These are phyloP conservation scores for Chrysocyon brachyurus DNA, from an alignment of 2,797 vertebrate genomes.

Conservation along the genomic window DNA sequence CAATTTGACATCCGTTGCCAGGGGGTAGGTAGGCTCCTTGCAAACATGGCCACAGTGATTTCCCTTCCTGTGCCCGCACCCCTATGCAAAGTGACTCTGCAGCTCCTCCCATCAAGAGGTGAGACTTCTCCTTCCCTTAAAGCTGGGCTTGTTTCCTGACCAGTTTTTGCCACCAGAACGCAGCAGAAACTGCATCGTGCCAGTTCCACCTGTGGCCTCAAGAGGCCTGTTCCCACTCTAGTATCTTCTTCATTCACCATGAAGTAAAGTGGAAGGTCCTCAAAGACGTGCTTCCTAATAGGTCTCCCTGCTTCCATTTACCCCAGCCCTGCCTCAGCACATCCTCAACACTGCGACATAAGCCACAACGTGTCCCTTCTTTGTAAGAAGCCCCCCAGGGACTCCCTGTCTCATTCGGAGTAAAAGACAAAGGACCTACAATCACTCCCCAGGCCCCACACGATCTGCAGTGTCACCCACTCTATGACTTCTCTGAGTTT, in stretches of 20 bases:
- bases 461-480: background rate
- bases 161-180: slow-evolving; percentile 1
- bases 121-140: background rate
- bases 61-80: background rate
- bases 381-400: background rate
- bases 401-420: background rate
- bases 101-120: background rate
- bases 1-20: background rate
- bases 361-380: background rate
- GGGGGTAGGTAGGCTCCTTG: background rate
- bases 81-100: background rate
- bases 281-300: background rate
- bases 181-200: background rate
- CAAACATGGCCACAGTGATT: background rate
- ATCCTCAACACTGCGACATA: slow-evolving; percentile 30
- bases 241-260: slow-evolving; percentile 18
- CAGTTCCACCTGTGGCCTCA: background rate
- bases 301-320: background rate
- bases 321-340: background rate
- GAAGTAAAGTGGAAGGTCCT: slow-evolving; percentile 11
- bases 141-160: background rate
- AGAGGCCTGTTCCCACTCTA: background rate
- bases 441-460: background rate
- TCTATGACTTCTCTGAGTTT: background rate
- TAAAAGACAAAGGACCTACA: background rate